A percentile compares a stretch with the other conserved stretches of the same genome.
phyloP scores from a whole-genome alignment of 2,888 invertebrate genomes.

The Phorcus lineatus region DNA sequence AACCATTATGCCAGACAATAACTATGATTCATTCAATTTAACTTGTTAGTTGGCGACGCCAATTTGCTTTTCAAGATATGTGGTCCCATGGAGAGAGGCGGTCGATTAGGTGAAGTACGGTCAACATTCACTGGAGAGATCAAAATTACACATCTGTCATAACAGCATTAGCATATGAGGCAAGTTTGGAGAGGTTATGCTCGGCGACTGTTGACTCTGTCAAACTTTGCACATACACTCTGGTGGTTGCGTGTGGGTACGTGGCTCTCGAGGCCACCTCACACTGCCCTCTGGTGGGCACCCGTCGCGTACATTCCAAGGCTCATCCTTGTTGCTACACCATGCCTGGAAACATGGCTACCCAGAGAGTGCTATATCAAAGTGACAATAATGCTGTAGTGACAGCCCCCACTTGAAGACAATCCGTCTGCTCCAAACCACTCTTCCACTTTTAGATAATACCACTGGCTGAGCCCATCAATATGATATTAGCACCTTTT shows the following conservation, averaged over 20 bases:
- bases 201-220: neutral
- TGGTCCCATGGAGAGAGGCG: neutral
- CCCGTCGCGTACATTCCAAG: neutral
- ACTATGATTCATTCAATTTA: neutral
- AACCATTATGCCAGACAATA: neutral
- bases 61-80: neutral
- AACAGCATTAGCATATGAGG: constrained; percentile 3
- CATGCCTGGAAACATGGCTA: constrained; percentile 3
- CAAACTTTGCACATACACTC: constrained; percentile 1
- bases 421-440: constrained; percentile 6
- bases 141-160: constrained; percentile 13
- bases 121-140: neutral
- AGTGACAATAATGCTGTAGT: constrained; percentile 5
- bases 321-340: neutral
- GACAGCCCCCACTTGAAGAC: constrained; percentile 3
- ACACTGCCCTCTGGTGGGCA: neutral
- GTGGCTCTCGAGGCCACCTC: neutral
- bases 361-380: constrained; percentile 3
- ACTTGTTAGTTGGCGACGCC: neutral
- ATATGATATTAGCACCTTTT: constrained; percentile 4
- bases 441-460: constrained; percentile 8
- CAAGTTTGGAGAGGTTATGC: constrained; percentile 1
- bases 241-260: neutral
- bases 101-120: constrained; percentile 10
- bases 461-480: neutral